phyloP scores from a whole-genome alignment of 2,797 vertebrate species.

The Darevskia nairensis region DNA sequence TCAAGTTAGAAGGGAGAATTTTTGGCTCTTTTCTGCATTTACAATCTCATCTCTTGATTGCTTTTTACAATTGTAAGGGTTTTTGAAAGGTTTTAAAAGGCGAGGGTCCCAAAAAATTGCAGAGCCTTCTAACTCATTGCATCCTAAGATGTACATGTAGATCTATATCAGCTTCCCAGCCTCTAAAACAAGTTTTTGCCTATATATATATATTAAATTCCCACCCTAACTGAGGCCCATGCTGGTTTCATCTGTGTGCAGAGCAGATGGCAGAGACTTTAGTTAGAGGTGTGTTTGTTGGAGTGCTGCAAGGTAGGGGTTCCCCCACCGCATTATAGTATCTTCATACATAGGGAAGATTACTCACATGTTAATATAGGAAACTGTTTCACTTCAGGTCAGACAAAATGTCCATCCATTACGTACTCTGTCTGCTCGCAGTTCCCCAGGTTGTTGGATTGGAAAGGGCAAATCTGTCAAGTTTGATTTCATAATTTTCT shows the following conservation, averaged over 20 bases:
- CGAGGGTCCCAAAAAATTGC: no score
- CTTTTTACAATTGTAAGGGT: not conserved
- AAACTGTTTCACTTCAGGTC: not conserved
- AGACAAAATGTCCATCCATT: not conserved
- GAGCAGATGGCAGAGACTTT: not conserved
- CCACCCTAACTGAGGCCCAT: not conserved
- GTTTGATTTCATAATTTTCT: no score
- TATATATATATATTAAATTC: not conserved
- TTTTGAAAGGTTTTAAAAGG: not conserved
- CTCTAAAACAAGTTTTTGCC: not conserved
- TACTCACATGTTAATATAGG: not conserved
- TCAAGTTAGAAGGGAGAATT: not conserved
- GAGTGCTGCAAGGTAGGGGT: not conserved
- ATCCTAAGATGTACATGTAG: not conserved
- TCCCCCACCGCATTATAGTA: not conserved
- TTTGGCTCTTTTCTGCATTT: slow-evolving; percentile 6
- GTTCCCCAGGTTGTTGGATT: not conserved
- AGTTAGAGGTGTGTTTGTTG: not conserved
- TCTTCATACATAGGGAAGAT: not conserved
- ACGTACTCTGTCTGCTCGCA: not conserved
- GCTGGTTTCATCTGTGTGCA: not conserved
- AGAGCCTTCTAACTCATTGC: not conserved
- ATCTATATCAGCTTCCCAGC: not conserved
- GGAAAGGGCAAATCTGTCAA: no score
- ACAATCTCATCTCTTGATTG: no score